phyloP scores from a whole-genome alignment of 2,888 invertebrate genomes.

The Pimpla rufipes region DNA sequence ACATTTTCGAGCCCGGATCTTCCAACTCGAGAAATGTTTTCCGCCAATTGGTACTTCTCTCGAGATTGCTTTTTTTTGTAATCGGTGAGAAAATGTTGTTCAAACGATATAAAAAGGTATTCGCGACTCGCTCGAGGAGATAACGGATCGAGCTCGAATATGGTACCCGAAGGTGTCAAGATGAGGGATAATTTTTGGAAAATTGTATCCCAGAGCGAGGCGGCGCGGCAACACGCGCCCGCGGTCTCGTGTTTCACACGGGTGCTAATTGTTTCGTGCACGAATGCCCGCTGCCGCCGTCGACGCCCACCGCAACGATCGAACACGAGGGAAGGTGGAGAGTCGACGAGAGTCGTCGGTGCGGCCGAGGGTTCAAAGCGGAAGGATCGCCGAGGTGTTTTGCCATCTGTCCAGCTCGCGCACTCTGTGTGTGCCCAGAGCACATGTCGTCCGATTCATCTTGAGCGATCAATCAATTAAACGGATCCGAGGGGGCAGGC shows the following conservation, averaged over 20 bases:
- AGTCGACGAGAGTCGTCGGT: background rate
- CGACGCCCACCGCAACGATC: conserved; percentile 24
- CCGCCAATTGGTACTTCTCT: background rate
- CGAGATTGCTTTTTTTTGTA: too few species aligned
- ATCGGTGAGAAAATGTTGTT: too few species aligned
- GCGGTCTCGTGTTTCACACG: conserved; percentile 63
- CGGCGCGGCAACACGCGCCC: background rate
- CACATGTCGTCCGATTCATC: conserved; percentile 58
- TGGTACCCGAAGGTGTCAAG: background rate
- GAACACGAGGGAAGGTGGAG: conserved; percentile 12
- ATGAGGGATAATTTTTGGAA: conserved; percentile 43
- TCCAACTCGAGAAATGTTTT: background rate
- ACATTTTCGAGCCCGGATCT: background rate
- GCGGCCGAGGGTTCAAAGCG: conserved; percentile 35
- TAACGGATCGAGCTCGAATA: conserved; percentile 22
- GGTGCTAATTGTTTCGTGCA: conserved; percentile 77
- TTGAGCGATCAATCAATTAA: conserved; percentile 57
- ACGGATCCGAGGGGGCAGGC: conserved; percentile 2
- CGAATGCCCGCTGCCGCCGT: conserved; percentile 64
- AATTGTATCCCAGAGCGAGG: conserved; percentile 37
- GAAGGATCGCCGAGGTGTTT: conserved; percentile 53
- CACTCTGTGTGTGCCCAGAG: conserved; percentile 1
- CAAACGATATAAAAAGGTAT: too few species aligned
- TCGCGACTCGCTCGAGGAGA: conserved; percentile 16
- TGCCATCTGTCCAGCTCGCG: conserved; percentile 57